Evolutionary conservation across 64 coral and sea anemone species (phyloP), one percentile per base, ranked within the genome.

Genomic region (Actinia tenebrosa): DNA sequence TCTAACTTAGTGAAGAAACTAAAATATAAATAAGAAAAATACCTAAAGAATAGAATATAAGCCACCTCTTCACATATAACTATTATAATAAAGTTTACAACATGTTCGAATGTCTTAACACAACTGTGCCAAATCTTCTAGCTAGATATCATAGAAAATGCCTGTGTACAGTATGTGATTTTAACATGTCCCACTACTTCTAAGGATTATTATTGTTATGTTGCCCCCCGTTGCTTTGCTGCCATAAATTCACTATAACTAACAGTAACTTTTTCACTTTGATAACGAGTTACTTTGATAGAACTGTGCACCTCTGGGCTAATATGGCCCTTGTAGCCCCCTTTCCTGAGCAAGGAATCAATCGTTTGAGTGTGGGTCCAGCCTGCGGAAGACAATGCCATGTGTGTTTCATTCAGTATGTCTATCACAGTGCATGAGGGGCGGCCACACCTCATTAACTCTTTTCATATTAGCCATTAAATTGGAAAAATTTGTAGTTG

Each of bases 261-360:
- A 78, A 99, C 97, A 42, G 88, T 95, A 26, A 99, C 97, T 86
- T 99, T 99, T 88, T 99, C 97, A 93, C 97, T 99, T 88, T 92
- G 97, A 83, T 99, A 99, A 45, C 97, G 85, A 55, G 93, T 94
- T 77, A 99, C 89, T 92, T 99, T 99, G n/a, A 94, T 83, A 19
- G 97, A 92, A 23, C 90, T 95, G 59, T 93, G 93, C 54, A 95
- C 88, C 23, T 94, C 88, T 4, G 93, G 90, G 27, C 90, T 90
- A 80, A 99, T 99, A 10, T 93, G 91, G 19, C 93, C 97, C 88
- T 99, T 99, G 83, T 75, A 99, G 17, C 97, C 97, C 45, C 97
- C 97, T 60, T 99, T 99, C 63, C 88, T 88, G 14, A 99, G 66
- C 50, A 99, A 68, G 1, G 97, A 99, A 62, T 99, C 97, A 63